Conservation (phyloP, 1,140 invertebrate genomes). For the Delia radicum region DNA sequence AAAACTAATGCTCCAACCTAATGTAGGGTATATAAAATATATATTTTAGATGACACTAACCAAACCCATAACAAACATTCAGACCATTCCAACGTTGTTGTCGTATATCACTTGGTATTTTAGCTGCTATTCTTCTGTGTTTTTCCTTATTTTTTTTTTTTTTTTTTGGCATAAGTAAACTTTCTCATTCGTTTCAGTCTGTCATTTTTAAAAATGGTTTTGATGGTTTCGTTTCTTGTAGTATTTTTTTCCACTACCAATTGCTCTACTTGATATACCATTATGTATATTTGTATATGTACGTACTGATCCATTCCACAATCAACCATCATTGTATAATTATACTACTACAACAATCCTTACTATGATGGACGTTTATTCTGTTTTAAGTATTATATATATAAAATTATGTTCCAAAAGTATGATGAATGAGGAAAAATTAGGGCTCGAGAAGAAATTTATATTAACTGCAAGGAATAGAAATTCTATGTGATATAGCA, state of each 20-base stretch:
- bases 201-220: neutral
- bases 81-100: neutral
- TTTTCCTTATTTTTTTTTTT: neutral
- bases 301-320: neutral
- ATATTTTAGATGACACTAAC: neutral
- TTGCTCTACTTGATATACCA: neutral
- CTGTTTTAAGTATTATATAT: no score
- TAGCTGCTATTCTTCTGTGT: neutral
- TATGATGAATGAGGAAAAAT: no score
- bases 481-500: no score
- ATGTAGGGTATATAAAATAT: neutral
- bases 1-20: neutral
- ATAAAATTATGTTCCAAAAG: no score
- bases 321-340: neutral
- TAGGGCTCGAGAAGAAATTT: no score
- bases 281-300: neutral
- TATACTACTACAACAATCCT: neutral
- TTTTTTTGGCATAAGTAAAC: conserved; percentile 14
- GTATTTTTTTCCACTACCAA: neutral
- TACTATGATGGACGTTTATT: neutral
- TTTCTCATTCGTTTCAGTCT: conserved; percentile 8
- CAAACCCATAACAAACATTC: neutral
- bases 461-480: no score
- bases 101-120: conserved; percentile 7
- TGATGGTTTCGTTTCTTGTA: neutral